Evolutionary conservation across 2,113 vertebrate species (phyloP).

Genomic region (Emydocephalus ijimae): DNA sequence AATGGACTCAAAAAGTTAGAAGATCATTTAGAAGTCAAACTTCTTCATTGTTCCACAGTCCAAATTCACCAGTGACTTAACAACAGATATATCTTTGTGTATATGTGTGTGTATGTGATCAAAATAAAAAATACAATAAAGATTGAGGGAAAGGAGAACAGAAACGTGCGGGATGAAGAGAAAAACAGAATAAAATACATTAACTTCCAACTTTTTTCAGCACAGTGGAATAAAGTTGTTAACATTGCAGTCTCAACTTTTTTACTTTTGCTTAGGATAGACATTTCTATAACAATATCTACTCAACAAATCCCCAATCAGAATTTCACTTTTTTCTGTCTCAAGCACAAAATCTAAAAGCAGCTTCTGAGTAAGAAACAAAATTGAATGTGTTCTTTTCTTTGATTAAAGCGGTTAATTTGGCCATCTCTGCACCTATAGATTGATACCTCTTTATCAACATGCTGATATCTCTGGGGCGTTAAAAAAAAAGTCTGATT

Average conservation of each 20-base stretch:
- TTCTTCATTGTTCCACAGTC: conserved; percentile 4
- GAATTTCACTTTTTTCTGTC: neutral
- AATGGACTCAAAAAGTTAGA: conserved; percentile 10
- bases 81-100: neutral
- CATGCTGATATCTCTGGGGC: conserved; percentile 20
- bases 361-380: neutral
- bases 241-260: neutral
- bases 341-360: neutral
- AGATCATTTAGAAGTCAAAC: conserved; percentile 38
- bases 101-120: neutral
- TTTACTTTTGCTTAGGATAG: neutral
- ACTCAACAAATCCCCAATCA: neutral
- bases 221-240: neutral
- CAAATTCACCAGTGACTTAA: conserved; percentile 27
- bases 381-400: neutral
- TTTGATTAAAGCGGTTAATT: neutral
- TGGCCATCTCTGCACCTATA: neutral
- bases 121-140: neutral
- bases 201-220: neutral
- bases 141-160: neutral
- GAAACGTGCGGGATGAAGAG: neutral
- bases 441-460: neutral
- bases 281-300: neutral
- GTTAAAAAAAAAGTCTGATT: neutral
- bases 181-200: neutral